Base-by-base conservation (phyloP, 1,140 invertebrate genomes). In the Hypsibius dujardini region DNA sequence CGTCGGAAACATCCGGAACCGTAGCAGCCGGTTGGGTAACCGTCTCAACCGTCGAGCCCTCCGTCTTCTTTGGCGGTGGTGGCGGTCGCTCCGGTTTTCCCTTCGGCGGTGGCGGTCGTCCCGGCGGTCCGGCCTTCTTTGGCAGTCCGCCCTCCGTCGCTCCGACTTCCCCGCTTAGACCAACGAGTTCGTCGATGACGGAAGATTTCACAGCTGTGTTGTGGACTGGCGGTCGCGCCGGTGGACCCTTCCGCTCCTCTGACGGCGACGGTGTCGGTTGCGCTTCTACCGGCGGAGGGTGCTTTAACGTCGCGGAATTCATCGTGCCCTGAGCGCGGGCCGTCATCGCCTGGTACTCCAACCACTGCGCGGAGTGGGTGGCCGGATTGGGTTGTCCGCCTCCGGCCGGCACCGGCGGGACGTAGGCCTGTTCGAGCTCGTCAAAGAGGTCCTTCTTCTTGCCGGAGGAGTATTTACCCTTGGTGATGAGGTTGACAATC, bases 381-480 rank as follows among this genome's bases (percentile, higher is more conserved):
- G 62, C 62, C 12, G 62, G 42, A 15, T 67, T 3, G n/a, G n/a
- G 7, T n/a, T 56, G 12, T 45, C 42, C 3, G 3, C 45, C 12
- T 15, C 62, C 62, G 42, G 42, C 12, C 3, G 12, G 12, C 12
- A 12, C 62, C 12, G 62, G 62, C 45, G 3, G 12, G 3, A 67
- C 50, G 50, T 56, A 67, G 62, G 12, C 7, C 62, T 67, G 62
- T 42, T 67, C 62, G 12, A 67, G 12, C 3, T 67, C 62, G 62
- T 67, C 62, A 45, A 67, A 67, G 12, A 67, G 62, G 62, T 67
- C 62, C 42, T 67, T 67, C 62, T 67, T 67, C 42, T 67, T 67
- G 7, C 62, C 62, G 3, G 62, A 67, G 42, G 62, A 67, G 42
- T 67, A 67, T 42, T 67, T 67, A 7, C 62, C 62, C 45, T 67